phyloP scores from a whole-genome alignment of 2,113 vertebrate species.

The Cardinalis cardinalis region DNA sequence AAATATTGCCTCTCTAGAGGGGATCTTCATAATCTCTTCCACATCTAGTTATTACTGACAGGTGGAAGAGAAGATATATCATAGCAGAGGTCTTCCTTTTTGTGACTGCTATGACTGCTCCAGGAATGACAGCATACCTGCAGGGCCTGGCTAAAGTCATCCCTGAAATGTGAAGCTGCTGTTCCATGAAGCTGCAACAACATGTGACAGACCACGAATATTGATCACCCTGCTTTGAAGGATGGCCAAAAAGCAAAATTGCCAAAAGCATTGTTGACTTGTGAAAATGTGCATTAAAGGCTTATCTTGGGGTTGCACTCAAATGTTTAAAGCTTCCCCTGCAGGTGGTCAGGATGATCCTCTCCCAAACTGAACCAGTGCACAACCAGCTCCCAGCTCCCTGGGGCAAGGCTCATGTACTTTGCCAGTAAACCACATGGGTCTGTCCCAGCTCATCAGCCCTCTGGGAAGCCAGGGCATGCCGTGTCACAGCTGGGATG shows the following conservation, averaged over 20 bases:
- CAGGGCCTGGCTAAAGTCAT: not conserved
- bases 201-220: not conserved
- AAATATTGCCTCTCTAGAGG: not conserved
- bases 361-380: not conserved
- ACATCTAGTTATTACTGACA: not conserved
- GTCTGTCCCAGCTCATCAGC: not conserved
- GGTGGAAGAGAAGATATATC: not conserved
- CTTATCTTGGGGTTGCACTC: not conserved
- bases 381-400: not conserved
- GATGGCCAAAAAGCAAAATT: not conserved
- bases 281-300: not conserved
- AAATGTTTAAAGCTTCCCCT: not conserved
- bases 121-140: not conserved
- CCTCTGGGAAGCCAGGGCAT: not conserved
- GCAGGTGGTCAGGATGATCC: not conserved
- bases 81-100: not conserved
- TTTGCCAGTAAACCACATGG: fast-evolving
- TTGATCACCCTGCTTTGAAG: not conserved
- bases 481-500: fast-evolving
- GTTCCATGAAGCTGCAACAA: not conserved
- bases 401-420: fast-evolving
- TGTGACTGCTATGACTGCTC: not conserved
- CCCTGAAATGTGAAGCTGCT: not conserved
- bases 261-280: not conserved
- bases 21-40: not conserved